Base-by-base conservation (phyloP, 2,797 vertebrate genomes). In the Craterocephalus amniculus region DNA sequence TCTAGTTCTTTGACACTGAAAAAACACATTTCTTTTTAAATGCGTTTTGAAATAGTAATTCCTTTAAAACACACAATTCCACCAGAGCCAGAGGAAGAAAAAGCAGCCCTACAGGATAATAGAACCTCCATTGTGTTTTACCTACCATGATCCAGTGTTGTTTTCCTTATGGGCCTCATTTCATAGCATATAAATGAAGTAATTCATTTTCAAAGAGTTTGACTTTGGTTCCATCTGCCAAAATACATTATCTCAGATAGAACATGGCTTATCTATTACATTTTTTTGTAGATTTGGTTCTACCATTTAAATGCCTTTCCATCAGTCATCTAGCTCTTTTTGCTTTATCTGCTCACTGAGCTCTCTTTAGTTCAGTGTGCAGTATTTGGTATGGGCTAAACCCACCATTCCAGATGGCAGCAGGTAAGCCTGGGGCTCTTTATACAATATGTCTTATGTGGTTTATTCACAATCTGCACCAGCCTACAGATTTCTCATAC, bases 371-470 rank as follows among this genome's bases (percentile, higher is more conserved):
- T 22, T 56, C 1, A 14, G 20, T 45, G 10, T 49, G 22, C 4
- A 36, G 16, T 6, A 11, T 59, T 68, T 68, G 24, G 32, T 38
- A 8, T 36, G 26, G 56, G 11, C 32, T 68, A 58, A 59, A 29
- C 38, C 22, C 35, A 27, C 31, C 43, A 58, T 5, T 59, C 24
- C 45, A 68, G 24, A 51, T 48, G 35, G 45, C 57, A 20, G 3
- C 24, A 58, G 56, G 11, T 48, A 24, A 10, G 36, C 35, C 34
- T 65, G 9, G 29, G 51, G 36, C 26, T 55, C 27, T 16, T 27
- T 54, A 27, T 26, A 51, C 48, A 45, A 45, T 43, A 45, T 45
- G 20, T 45, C 18, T 40, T 36, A 35, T 36, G 16, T 54, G 7
- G 22, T 26, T 14, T 49, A 49, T 49, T 29, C 16, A 43, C 36